Evolutionary conservation across 2,888 invertebrate genomes (phyloP).

Genomic region (Teleogryllus oceanicus): DNA sequence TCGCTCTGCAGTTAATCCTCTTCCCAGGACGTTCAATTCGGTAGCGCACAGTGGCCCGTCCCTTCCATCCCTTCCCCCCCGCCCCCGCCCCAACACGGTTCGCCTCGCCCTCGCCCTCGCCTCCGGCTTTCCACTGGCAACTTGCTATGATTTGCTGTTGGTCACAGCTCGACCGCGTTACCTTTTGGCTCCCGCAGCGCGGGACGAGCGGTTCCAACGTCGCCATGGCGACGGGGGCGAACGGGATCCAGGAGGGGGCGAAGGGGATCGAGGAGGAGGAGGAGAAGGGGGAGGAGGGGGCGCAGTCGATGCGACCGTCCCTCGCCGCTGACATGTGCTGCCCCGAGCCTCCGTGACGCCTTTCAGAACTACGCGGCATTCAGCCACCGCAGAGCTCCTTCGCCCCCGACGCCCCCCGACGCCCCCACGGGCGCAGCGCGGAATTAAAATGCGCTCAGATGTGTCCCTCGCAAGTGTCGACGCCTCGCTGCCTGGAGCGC

Average conservation of each 20-base stretch:
- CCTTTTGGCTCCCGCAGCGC: neutral
- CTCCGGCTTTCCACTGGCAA: neutral
- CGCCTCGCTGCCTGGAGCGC: too few relatives aligned
- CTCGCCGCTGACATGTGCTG: neutral
- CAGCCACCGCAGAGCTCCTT: neutral
- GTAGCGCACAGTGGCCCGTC: neutral
- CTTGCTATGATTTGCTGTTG: conserved; percentile 1
- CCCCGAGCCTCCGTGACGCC: neutral
- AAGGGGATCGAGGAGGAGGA: neutral
- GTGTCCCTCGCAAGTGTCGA: too few relatives aligned
- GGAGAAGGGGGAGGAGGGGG: neutral
- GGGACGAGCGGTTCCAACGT: neutral
- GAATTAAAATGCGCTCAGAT: neutral
- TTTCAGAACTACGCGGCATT: neutral
- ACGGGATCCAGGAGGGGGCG: neutral
- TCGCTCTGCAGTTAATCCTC: neutral
- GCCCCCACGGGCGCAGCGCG: neutral
- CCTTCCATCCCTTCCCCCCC: neutral
- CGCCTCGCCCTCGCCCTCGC: neutral
- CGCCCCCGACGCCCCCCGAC: neutral
- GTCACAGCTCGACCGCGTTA: neutral
- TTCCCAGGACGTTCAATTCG: neutral
- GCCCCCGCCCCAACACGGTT: neutral
- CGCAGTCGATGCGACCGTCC: neutral
- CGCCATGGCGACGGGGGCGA: neutral